Evolutionary conservation across 2,888 invertebrate genomes (phyloP), one percentile per base, ranked within the genome.

Genomic region (Diogma glabrata): DNA sequence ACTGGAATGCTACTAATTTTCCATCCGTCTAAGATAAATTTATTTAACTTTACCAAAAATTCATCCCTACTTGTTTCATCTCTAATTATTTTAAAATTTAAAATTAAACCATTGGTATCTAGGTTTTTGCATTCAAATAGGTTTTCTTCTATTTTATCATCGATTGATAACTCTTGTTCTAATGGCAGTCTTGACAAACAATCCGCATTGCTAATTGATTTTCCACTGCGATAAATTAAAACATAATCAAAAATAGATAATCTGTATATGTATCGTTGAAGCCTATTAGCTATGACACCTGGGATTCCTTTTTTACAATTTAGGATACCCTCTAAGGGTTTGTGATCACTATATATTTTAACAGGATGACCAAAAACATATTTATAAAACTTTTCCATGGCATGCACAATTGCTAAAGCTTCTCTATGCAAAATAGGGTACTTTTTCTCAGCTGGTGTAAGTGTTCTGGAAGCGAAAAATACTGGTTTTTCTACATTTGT

Each of bases 371-470:
- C 60, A 54, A 55, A 61, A 4, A 62, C 54, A 51, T 61, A 63
- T 53, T 62, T 59, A 20, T 60, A 58, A 53, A 64, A 64, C 46
- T 58, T 59, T 16, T 52, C 47, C 51, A 62, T 61, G 1, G 58
- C 62, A 55, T 62, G 62, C 1, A 55, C 54, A 48, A 64, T 63
- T 1, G 64, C 63, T 16, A 63, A 52, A 3, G 59, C 51, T 51
- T 65, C 62, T 54, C 63, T 64, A 47, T 64, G 63, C 7, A 24
- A 9, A 6, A 7, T 6, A 24, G 24, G 9, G 9, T 24, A 24
- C 6, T 24, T 24, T 24, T 9, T 6, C 24, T 24, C 24, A n/a
- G n/a, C n/a, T n/a, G n/a, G n/a, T n/a, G n/a, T n/a, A n/a, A n/a
- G n/a, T n/a, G n/a, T n/a, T n/a, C n/a, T n/a, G n/a, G n/a, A n/a